Conservation (phyloP, 2,888 invertebrate genomes). For the Carpatolechia fugitivella region DNA sequence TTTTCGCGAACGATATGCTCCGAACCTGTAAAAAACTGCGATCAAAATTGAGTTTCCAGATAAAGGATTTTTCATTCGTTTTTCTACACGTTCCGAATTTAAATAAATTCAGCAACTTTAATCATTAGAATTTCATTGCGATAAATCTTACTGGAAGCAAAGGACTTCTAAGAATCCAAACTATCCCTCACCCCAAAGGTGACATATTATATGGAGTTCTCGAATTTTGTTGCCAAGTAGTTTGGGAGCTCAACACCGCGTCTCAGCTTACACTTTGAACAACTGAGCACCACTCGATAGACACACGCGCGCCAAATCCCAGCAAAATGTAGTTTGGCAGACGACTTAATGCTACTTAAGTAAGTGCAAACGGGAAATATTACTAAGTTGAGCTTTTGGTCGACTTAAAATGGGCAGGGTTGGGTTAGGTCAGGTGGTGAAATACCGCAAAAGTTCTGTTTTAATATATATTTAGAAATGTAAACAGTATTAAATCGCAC, state of each 20-base stretch:
- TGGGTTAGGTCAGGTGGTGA: background rate
- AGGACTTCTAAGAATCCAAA: no score
- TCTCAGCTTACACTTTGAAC: background rate
- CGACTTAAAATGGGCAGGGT: background rate
- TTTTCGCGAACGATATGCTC: no score
- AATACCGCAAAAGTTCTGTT: background rate
- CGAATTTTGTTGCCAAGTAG: background rate
- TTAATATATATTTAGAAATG: background rate
- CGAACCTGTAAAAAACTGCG: no score
- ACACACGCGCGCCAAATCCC: background rate
- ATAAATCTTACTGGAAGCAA: no score
- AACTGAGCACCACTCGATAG: background rate
- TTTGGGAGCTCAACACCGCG: constrained; percentile 1
- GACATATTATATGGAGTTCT: no score
- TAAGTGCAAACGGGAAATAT: background rate
- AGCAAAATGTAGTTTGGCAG: constrained; percentile 1
- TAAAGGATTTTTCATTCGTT: no score
- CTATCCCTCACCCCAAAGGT: no score
- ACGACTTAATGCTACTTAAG: background rate
- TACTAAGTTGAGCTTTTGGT: background rate
- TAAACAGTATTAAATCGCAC: background rate
- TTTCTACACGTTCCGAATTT: no score
- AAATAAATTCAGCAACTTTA: no score
- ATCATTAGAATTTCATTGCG: no score
- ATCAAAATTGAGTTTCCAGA: no score